Base-by-base conservation (phyloP, 2,888 invertebrate species). In the Anorthoa munda region DNA sequence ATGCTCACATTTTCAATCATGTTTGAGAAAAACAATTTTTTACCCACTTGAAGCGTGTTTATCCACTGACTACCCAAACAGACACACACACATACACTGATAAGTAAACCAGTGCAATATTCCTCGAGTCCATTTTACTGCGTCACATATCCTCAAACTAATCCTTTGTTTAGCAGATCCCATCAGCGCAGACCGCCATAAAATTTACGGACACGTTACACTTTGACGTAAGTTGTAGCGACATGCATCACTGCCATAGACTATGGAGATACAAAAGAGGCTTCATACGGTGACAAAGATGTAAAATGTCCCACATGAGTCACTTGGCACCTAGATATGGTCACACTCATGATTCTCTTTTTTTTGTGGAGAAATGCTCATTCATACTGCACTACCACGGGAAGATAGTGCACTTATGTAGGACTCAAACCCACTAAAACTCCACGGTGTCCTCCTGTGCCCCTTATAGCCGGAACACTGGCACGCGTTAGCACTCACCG, bases 201-300 rank as follows among this genome's bases (percentile, higher is more conserved):
- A 81, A 81, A 84, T 81, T 58, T 75, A 84, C 70, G 66, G 48
- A 55, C 70, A 46, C 26, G 59, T 78, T 67, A 83, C 56, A 70
- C 53, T 65, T 66, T 68, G 61, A 65, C 59, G 51, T 55, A 64
- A 68, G 58, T 84, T 71, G 79, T 66, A 31, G 59, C 5, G 56
- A 75, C 76, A 75, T 75, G 81, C 84, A 68, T 46, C 67, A 58
- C 50, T 12, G 4, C 18, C 84, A 61, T 26, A 71, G 76, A 80
- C n/a, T 55, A 48, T 26, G 18, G 21, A 23, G 26, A 3, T n/a
- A n/a, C 13, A 23, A 13, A 21, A 68, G 66, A 64, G 21, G 12
- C 46, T 74, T 4, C 72, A 71, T 5, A 2, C 15, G 31, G 7
- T 50, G 18, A 45, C 17, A 2, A 12, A n/a, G 2, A 17, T 7